Conservation (phyloP, 2,888 invertebrate genomes). For the Drosophila acutilabella region DNA sequence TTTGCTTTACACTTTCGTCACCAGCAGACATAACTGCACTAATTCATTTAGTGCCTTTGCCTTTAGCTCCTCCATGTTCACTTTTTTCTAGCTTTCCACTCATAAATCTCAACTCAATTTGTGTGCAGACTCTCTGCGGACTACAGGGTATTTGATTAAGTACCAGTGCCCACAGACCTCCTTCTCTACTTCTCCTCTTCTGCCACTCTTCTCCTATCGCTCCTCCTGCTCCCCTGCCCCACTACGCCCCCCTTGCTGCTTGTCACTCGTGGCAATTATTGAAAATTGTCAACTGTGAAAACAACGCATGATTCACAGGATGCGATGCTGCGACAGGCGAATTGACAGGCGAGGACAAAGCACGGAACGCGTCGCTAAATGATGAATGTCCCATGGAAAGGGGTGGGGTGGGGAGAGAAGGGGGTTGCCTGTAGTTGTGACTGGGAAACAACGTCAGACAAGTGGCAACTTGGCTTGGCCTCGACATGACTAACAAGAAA, state of each 20-base stretch:
- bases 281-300: slow-evolving; percentile 70
- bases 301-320: slow-evolving; percentile 60
- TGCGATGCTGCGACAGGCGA: slow-evolving; percentile 43
- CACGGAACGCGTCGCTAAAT: slow-evolving; percentile 1
- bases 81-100: background rate
- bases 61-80: background rate
- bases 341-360: slow-evolving; percentile 50
- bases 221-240: background rate
- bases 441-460: slow-evolving; percentile 15
- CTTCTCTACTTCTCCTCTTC: background rate
- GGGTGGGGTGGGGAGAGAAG: too few relatives aligned
- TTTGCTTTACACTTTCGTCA: too few relatives aligned
- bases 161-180: background rate
- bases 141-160: slow-evolving; percentile 13
- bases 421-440: background rate
- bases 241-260: background rate
- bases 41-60: background rate
- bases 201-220: background rate
- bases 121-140: too few relatives aligned
- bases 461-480: slow-evolving; percentile 49
- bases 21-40: background rate
- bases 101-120: background rate
- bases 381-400: background rate
- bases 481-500: slow-evolving; percentile 63
- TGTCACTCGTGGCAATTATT: slow-evolving; percentile 54